phyloP scores from a whole-genome alignment of 2,113 vertebrate genomes.

The Prolemur simus region DNA sequence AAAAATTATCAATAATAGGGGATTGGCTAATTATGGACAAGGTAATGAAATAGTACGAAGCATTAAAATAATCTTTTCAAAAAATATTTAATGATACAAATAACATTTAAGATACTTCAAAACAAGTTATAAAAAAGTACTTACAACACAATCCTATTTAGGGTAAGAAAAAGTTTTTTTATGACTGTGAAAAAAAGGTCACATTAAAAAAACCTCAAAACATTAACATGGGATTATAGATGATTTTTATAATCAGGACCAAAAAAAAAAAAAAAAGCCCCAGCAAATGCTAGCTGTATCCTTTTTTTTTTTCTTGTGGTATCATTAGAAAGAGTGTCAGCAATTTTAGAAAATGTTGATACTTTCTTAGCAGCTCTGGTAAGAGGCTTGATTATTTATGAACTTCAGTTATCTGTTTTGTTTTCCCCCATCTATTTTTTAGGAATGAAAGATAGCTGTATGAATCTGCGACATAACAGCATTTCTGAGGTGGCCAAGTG shows the following conservation, averaged over 20 bases:
- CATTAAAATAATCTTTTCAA: constrained; percentile 25
- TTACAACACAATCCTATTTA: background rate
- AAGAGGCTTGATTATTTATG: background rate
- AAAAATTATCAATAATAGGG: background rate
- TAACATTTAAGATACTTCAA: constrained; percentile 5
- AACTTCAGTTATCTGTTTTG: background rate
- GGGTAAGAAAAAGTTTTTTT: background rate
- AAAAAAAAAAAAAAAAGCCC: background rate
- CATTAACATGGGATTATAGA: background rate
- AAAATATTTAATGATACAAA: constrained; percentile 16
- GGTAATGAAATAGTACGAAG: background rate
- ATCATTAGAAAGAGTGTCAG: background rate
- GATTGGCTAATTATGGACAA: background rate
- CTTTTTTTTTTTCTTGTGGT: background rate
- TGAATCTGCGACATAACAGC: background rate
- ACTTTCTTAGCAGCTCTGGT: background rate
- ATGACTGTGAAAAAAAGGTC: background rate
- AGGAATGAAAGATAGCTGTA: background rate
- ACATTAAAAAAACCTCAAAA: background rate
- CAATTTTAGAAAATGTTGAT: background rate
- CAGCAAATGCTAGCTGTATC: background rate
- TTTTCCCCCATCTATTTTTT: background rate
- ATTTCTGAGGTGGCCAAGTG: background rate
- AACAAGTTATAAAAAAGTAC: background rate
- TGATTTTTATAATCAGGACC: background rate